phyloP scores from a whole-genome alignment of 1,140 invertebrate species.

The Penaeus indicus region DNA sequence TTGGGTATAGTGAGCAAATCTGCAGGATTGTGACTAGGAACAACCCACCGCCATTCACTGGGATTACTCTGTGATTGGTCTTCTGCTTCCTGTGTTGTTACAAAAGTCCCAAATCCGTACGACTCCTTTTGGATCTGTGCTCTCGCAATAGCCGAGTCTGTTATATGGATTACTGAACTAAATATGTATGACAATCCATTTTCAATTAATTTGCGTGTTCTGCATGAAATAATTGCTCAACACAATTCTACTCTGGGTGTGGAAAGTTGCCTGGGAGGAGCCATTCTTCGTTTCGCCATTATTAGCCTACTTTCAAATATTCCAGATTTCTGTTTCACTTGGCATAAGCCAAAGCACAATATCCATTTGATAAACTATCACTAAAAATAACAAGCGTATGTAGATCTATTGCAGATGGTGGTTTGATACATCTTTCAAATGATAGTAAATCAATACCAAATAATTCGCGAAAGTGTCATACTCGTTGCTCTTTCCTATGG shows the following conservation, averaged over 20 bases:
- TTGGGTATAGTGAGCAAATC: no score
- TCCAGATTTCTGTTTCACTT: slow-evolving; percentile 8
- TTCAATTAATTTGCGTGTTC: neutral
- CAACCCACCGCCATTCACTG: no score
- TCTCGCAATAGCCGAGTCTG: slow-evolving; percentile 13
- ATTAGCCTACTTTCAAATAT: slow-evolving; percentile 6
- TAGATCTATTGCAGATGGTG: no score
- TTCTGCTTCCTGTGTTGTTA: slow-evolving; percentile 19
- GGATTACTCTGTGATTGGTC: slow-evolving; percentile 12
- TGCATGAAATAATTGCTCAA: slow-evolving; percentile 18
- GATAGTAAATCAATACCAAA: no score
- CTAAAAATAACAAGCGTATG: no score
- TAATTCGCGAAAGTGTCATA: no score
- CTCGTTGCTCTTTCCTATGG: no score
- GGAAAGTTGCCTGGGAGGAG: slow-evolving; percentile 5
- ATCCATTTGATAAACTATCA: neutral
- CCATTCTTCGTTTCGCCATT: slow-evolving; percentile 31
- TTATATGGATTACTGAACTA: slow-evolving; percentile 13
- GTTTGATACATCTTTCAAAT: no score
- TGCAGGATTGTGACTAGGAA: no score
- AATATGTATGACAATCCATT: slow-evolving; percentile 3
- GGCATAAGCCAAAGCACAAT: slow-evolving; percentile 15
- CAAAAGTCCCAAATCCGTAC: slow-evolving; percentile 23
- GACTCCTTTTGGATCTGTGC: slow-evolving; percentile 30
- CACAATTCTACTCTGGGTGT: slow-evolving; percentile 27